These are phyloP conservation scores for Thamnaconus septentrionalis DNA, from an alignment of 2,113 vertebrate species.

Conservation along the genomic window DNA sequence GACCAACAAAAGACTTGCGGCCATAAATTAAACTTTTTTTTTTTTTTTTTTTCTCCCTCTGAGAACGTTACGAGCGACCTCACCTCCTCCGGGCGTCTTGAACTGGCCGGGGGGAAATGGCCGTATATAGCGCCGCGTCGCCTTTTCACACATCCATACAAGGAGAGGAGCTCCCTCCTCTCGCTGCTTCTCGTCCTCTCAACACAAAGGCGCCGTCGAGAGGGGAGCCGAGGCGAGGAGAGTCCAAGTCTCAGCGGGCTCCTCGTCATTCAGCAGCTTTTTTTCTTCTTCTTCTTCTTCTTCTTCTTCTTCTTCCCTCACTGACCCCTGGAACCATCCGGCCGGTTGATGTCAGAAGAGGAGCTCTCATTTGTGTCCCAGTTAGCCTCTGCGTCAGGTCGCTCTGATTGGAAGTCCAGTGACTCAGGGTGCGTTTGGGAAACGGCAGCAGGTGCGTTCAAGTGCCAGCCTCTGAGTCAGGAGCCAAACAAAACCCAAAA, in stretches of 20 bases:
- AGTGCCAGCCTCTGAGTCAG: no score
- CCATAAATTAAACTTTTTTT: no score
- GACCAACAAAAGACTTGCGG: not conserved
- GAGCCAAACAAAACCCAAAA: no score
- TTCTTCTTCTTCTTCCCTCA: no score
- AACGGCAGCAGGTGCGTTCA: constrained; percentile 29
- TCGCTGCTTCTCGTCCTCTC: constrained; percentile 8
- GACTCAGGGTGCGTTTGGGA: constrained; percentile 22
- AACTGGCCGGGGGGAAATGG: constrained; percentile 21
- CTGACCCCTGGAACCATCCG: no score
- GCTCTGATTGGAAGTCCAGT: constrained; percentile 30
- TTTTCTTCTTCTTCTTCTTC: no score
- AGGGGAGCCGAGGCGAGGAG: not conserved
- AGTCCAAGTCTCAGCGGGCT: not conserved
- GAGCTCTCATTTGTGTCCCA: no score
- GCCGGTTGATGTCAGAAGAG: no score
- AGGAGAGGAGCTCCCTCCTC: constrained; percentile 29
- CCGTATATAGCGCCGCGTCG: constrained; percentile 38
- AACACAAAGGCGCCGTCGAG: constrained; percentile 2
- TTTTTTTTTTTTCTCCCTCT: not conserved
- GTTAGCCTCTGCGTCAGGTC: not conserved
- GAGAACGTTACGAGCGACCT: constrained; percentile 9
- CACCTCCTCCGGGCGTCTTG: constrained; percentile 6
- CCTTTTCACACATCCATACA: constrained; percentile 43
- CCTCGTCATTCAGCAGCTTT: constrained; percentile 5